Conservation (phyloP, 2,113 vertebrate genomes). For the Poecile atricapillus region DNA sequence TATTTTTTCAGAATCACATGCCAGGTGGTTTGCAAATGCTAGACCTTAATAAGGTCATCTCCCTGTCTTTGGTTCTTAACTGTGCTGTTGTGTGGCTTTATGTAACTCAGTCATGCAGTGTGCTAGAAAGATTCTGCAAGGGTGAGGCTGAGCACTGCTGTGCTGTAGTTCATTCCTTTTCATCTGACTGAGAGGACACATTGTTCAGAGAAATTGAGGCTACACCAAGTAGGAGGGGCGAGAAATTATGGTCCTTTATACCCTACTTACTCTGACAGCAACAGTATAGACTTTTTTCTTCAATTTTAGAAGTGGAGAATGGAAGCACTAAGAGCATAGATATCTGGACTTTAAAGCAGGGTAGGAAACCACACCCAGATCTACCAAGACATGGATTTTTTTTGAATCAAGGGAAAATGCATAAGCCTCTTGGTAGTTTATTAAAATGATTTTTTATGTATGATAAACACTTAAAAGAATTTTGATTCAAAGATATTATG, state of each 20-base stretch:
- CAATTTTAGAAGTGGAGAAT: not conserved
- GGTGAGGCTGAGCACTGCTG: not conserved
- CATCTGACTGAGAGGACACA: not conserved
- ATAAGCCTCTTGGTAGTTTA: not conserved
- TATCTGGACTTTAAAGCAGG: not conserved
- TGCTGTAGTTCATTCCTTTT: not conserved
- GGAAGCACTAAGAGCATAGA: fast-evolving
- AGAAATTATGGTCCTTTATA: not conserved
- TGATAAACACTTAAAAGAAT: not conserved
- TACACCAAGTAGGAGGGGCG: not conserved
- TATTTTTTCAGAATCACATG: not conserved
- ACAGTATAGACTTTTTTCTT: not conserved
- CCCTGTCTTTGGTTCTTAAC: not conserved
- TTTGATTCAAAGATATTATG: not conserved
- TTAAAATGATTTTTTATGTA: too few relatives aligned
- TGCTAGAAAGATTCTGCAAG: not conserved
- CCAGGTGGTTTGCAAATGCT: not conserved
- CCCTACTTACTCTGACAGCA: not conserved
- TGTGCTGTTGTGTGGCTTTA: not conserved
- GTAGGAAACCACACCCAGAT: not conserved
- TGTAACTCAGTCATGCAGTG: not conserved
- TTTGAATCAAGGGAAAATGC: not conserved
- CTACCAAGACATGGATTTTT: not conserved
- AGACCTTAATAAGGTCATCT: not conserved
- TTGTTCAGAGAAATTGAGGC: not conserved